Conservation (phyloP, 1,140 invertebrate genomes). For the Trichogramma pretiosum region DNA sequence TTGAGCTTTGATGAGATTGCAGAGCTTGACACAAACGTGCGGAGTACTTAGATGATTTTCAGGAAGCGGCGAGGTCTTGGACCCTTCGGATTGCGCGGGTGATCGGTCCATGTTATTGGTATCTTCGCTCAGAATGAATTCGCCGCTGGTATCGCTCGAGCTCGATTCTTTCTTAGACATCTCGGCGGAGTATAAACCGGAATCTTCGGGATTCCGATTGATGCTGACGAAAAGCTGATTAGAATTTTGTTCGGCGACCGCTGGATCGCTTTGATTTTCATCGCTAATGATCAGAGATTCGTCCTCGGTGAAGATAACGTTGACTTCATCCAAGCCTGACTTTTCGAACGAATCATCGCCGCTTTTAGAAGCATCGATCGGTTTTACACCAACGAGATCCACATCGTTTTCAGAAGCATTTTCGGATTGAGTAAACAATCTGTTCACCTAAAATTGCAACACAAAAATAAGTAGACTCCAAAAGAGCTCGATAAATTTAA, state of each 20-base stretch:
- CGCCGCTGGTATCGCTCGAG: constrained; percentile 42
- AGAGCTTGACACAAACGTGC: constrained; percentile 63
- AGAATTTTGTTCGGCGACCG: constrained; percentile 17
- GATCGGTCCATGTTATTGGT: constrained; percentile 31
- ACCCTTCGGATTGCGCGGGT: constrained; percentile 5
- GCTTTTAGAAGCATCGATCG: constrained; percentile 9
- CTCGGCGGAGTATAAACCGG: constrained; percentile 40
- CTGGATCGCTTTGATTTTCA: background rate
- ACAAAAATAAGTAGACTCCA: background rate
- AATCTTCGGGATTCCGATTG: constrained; percentile 39
- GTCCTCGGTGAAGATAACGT: constrained; percentile 11
- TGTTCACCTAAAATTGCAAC: constrained; percentile 30
- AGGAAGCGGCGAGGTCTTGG: constrained; percentile 4
- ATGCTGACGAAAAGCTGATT: constrained; percentile 34
- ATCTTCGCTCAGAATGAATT: constrained; percentile 43
- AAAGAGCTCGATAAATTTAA: too few relatives aligned
- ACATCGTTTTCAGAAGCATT: constrained; percentile 24
- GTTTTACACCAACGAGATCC: constrained; percentile 18
- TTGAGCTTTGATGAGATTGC: constrained; percentile 64
- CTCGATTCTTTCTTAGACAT: constrained; percentile 42
- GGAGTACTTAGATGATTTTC: constrained; percentile 21
- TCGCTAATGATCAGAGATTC: background rate
- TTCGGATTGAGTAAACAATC: constrained; percentile 44
- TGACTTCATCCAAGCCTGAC: constrained; percentile 8
- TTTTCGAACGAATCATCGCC: constrained; percentile 13